A percentile compares a stretch with the other conserved stretches of the same genome.
Conservation (phyloP, 1,140 invertebrate genomes). For the Saccostrea echinata region DNA sequence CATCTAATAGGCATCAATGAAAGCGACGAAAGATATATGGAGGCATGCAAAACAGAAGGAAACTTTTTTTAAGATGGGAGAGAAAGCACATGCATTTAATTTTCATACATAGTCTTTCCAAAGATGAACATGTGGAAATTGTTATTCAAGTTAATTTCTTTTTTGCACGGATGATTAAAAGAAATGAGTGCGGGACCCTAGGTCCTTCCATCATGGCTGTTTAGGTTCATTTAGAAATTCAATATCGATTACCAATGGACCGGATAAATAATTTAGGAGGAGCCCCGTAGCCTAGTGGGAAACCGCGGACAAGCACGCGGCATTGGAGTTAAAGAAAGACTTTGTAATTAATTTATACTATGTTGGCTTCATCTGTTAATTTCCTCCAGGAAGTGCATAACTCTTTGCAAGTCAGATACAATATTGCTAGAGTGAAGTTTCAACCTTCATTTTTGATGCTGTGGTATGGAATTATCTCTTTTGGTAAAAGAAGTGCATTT, state of each 20-base stretch:
- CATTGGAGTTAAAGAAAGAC: neutral
- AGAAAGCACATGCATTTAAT: neutral
- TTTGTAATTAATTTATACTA: neutral
- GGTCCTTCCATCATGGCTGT: neutral
- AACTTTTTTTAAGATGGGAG: no score
- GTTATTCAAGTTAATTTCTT: neutral
- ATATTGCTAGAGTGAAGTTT: neutral
- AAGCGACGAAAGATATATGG: no score
- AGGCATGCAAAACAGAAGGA: neutral
- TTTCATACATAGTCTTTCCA: neutral
- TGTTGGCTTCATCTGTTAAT: neutral
- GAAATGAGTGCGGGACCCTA: neutral
- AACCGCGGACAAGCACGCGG: neutral
- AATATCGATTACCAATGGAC: slow-evolving; percentile 2
- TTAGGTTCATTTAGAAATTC: neutral
- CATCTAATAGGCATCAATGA: no score
- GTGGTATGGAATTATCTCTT: neutral
- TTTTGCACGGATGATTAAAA: neutral
- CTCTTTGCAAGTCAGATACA: no score
- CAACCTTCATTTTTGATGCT: neutral
- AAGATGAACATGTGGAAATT: neutral
- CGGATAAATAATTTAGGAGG: neutral
- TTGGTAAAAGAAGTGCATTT: no score
- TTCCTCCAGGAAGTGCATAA: no score
- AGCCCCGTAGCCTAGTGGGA: neutral